Percentiles rank a stretch among this genome's conserved stretches.
Evolutionary conservation across 2,113 vertebrate species (phyloP).

Genomic region (Etheostoma cragini): DNA sequence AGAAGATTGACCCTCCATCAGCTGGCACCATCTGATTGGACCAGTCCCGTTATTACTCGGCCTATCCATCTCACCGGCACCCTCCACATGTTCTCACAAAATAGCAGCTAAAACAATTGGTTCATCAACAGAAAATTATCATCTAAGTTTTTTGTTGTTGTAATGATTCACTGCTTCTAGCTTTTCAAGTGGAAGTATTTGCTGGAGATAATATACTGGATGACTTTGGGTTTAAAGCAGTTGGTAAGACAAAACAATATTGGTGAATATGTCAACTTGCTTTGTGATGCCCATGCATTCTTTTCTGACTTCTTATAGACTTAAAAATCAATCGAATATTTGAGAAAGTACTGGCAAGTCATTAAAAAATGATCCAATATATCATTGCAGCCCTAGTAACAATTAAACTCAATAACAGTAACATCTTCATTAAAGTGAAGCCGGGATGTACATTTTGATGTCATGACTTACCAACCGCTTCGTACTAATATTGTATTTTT

Average conservation of each 20-base stretch:
- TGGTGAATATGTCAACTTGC: not conserved
- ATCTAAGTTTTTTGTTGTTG: too few relatives aligned
- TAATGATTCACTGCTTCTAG: too few relatives aligned
- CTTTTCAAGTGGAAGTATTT: not conserved
- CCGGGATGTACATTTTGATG: slow-evolving; percentile 7
- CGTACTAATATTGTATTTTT: not conserved
- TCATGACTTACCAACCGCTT: slow-evolving; percentile 1
- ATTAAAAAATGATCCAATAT: not conserved
- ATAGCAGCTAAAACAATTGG: not conserved
- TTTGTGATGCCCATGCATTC: not conserved
- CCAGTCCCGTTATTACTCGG: not conserved
- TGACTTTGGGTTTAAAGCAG: not conserved
- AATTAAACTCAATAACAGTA: not conserved
- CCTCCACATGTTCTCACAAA: not conserved
- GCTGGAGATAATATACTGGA: not conserved
- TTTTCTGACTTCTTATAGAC: not conserved
- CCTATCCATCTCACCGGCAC: not conserved
- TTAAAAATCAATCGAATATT: not conserved
- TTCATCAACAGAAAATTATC: not conserved
- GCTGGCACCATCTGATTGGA: too few relatives aligned
- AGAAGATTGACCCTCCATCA: not conserved
- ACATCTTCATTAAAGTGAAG: slow-evolving; percentile 60
- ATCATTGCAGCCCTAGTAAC: not conserved
- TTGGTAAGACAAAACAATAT: not conserved
- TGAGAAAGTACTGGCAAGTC: not conserved